phyloP scores from a whole-genome alignment of 2,113 vertebrate species.

The Helogale parvula region DNA sequence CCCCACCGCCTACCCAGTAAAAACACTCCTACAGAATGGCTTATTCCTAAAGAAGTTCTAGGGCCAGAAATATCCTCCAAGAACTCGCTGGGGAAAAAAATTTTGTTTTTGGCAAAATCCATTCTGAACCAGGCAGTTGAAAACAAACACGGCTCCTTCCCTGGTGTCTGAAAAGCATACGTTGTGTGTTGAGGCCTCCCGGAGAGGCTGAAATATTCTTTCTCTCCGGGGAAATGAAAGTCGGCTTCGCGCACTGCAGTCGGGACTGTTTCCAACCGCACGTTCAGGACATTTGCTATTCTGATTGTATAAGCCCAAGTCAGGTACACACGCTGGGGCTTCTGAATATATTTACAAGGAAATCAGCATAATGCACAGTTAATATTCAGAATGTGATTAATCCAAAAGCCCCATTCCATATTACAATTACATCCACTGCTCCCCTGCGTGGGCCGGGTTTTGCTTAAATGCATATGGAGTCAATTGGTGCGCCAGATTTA shows the following conservation, averaged over 20 bases:
- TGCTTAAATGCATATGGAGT: conserved; percentile 66
- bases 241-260: fast-evolving
- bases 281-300: background rate
- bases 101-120: conserved; percentile 30
- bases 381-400: conserved; percentile 68
- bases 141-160: conserved; percentile 1
- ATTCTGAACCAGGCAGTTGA: background rate
- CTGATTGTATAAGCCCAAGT: background rate
- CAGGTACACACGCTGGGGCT: background rate
- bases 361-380: conserved; percentile 46
- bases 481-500: conserved; percentile 67
- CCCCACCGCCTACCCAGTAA: background rate
- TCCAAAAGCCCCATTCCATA: background rate
- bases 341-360: conserved; percentile 62
- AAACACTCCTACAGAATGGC: background rate
- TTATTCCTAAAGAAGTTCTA: background rate
- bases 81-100: background rate
- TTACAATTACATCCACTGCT: conserved; percentile 30
- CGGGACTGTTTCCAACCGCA: background rate
- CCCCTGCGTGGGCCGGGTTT: background rate
- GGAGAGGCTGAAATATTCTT: conserved; percentile 1
- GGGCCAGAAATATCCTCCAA: background rate
- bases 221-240: conserved; percentile 7
- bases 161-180: background rate
- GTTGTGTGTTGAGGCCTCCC: background rate